Conservation (phyloP, 2,797 vertebrate genomes). For the Esox masquinongy region DNA sequence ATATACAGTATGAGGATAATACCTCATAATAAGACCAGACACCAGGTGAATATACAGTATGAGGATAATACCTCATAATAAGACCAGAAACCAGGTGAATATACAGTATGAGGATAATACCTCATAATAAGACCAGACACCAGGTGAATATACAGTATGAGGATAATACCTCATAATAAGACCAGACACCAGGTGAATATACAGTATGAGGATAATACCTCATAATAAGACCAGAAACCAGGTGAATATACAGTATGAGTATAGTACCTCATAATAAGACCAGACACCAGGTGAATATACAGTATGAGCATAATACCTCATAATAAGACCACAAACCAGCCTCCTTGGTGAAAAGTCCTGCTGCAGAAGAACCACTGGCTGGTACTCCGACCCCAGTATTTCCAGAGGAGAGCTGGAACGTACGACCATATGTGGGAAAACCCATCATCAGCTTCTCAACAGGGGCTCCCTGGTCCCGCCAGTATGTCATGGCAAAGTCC, state of each 20-base stretch:
- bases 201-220: slow-evolving; percentile 62
- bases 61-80: slow-evolving; percentile 77
- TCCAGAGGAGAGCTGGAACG: slow-evolving; percentile 67
- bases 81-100: slow-evolving; percentile 71
- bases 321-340: slow-evolving; percentile 80
- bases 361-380: slow-evolving; percentile 59
- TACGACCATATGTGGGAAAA: slow-evolving; percentile 80
- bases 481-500: slow-evolving; percentile 81
- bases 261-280: too few relatives aligned
- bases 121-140: slow-evolving; percentile 83
- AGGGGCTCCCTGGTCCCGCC: slow-evolving; percentile 78
- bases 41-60: slow-evolving; percentile 45
- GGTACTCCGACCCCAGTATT: slow-evolving; percentile 61
- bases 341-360: slow-evolving; percentile 75
- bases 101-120: slow-evolving; percentile 44
- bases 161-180: slow-evolving; percentile 79
- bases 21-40: slow-evolving; percentile 85
- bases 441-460: slow-evolving; percentile 82
- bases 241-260: too few relatives aligned
- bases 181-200: slow-evolving; percentile 43
- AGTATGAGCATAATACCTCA: slow-evolving; percentile 66
- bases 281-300: too few relatives aligned
- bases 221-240: too few relatives aligned
- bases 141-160: slow-evolving; percentile 29
- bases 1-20: too few relatives aligned